Conservation (phyloP, 2,113 vertebrate genomes). For the Cichladusa arquata region DNA sequence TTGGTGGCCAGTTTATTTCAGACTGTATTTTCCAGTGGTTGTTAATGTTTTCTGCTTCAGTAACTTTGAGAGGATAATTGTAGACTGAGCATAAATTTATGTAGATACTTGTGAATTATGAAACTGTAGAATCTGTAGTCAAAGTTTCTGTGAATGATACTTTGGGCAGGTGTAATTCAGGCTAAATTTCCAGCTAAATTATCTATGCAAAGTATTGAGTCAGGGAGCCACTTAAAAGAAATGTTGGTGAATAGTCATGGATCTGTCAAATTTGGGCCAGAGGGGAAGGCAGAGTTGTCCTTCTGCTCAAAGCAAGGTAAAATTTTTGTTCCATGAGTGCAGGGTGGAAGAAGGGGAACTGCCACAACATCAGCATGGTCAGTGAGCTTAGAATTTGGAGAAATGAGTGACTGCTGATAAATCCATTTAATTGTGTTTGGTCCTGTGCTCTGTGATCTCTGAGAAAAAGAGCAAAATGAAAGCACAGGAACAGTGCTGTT, state of each 20-base stretch:
- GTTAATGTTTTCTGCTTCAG: not conserved
- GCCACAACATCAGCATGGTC: not conserved
- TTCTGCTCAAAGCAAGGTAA: not conserved
- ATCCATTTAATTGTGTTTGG: slow-evolving; percentile 18
- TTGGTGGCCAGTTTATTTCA: not conserved
- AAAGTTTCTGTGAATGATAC: not conserved
- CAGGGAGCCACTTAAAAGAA: not conserved
- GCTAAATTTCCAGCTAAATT: not conserved
- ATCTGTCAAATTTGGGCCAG: not conserved
- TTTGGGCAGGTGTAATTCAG: not conserved
- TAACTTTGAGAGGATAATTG: not conserved
- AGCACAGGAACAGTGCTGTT: not conserved
- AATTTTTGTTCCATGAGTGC: not conserved
- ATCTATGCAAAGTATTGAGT: not conserved
- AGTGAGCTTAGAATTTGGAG: not conserved
- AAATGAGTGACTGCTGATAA: not conserved
- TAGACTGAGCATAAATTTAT: not conserved
- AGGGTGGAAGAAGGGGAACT: not conserved
- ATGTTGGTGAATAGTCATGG: not conserved
- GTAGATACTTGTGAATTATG: not conserved
- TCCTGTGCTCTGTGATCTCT: not conserved
- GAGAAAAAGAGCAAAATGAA: slow-evolving; percentile 1
- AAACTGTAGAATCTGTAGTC: not conserved
- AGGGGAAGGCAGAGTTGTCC: not conserved
- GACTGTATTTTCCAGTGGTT: not conserved